Evolutionary conservation across 2,113 vertebrate species (phyloP).

Genomic region (Centrocercus urophasianus): DNA sequence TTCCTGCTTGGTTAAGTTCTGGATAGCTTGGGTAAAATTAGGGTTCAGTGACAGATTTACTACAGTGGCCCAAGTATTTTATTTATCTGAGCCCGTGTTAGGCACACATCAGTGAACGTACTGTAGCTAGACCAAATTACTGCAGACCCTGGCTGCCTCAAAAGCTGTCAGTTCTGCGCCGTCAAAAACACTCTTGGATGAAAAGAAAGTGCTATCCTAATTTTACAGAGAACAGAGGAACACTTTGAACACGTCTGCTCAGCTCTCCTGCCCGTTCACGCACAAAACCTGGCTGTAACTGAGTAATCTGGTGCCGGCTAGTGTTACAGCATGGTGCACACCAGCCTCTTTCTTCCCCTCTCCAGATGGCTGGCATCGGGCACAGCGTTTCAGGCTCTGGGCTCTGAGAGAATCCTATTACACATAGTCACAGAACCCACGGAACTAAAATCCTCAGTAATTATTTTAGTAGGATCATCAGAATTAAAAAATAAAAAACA

Average conservation of each 20-base stretch:
- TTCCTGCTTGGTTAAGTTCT: neutral
- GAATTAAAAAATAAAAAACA: neutral
- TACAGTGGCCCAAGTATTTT: neutral
- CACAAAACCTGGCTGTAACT: neutral
- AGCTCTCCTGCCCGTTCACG: neutral
- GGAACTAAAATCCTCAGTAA: neutral
- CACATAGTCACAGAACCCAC: neutral
- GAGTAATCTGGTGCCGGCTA: neutral
- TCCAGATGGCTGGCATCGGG: neutral
- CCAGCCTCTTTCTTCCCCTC: neutral
- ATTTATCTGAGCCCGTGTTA: neutral
- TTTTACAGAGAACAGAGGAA: neutral
- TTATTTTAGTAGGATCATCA: neutral
- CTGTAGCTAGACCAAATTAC: neutral
- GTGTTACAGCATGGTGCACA: neutral
- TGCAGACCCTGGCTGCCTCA: neutral
- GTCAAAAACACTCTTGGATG: neutral
- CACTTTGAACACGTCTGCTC: neutral
- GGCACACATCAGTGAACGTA: neutral
- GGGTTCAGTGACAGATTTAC: neutral
- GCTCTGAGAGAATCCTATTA: neutral
- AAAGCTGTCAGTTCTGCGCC: neutral
- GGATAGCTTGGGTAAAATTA: neutral
- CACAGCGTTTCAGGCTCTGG: fast-evolving
- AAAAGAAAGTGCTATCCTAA: neutral